Base-by-base conservation (phyloP, 2,888 invertebrate species). In the Pachliopta kotzebuea region DNA sequence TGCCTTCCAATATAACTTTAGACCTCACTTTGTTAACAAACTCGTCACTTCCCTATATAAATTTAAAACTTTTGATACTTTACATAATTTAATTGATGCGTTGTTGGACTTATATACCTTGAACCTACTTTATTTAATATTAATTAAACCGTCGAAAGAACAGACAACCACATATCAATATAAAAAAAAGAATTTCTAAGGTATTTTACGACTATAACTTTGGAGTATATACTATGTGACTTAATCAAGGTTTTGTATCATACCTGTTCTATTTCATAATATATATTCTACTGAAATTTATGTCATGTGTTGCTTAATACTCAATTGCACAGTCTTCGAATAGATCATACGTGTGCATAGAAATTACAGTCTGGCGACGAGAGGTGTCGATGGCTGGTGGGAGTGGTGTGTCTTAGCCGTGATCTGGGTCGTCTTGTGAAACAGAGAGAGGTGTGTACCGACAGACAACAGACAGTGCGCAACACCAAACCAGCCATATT, bases 391-490 rank as follows among this genome's bases (percentile, higher is more conserved):
- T 20, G 1, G 57, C 63, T 62, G 63, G 71, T 67, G 73, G 71
- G 67, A 68, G 56, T 45, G 37, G 71, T 71, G 70, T 70, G 69
- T 72, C 70, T 72, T 71, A 65, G 67, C 71, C 75, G 66, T 69
- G 73, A 81, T 78, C 77, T 80, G 72, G 82, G 83, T 80, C 80
- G 72, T 65, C 70, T 82, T 81, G 76, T 77, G 81, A 80, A 81
- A 82, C 76, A 75, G 78, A 80, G 80, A 81, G 80, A 78, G 79
- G 78, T 70, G 72, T 72, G 73, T 54, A 49, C 54, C 45, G 21
- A 18, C 45, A 45, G 45, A 45, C 55, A 50, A 52, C 61, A 61
- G 57, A 65, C 45, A 53, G 62, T 57, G 37, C n/a, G 65, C 57
- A 65, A 65, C 56, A 52, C 29, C 24, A 50, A 57, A 45, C 18